Base-by-base conservation (phyloP, 2,797 vertebrate species). In the Anisognathus igniventris region DNA sequence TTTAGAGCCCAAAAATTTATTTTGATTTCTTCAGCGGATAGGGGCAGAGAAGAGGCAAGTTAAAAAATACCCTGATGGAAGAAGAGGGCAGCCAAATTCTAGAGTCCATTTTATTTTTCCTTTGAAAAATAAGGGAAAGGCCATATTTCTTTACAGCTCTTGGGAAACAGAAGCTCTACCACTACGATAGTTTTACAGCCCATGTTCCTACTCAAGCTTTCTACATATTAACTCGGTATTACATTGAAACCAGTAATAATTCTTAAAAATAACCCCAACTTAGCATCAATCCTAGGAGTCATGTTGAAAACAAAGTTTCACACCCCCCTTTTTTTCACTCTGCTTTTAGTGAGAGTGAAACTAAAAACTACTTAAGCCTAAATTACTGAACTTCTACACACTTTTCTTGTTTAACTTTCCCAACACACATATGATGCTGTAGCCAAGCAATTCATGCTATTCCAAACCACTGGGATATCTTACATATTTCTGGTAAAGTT, bases 1-100 rank as follows among this genome's bases (percentile, higher is more conserved):
- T 96, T 93, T 88, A 93, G 82, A 92, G 79, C n/a, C 73, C 79
- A 62, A 89, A 88, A 82, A 89, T 89, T 89, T 82, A 44, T 85
- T 91, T 87, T 92, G 72, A 96, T 95, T 96, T 90, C 44, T 65
- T 93, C 77, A 74, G 48, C 72, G 33, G 57, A 91, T 3, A 82
- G 22, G 65, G 58, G 86, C 85, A 93, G n/a, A 90, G 71, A 79
- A 90, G 67, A 93, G 37, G 27, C 67, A 95, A 76, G 44, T 72
- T 76, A 23, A 94, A 95, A 95, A 93, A 86, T 45, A 47, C 7
- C 33, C 70, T n/a, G 39, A 42, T 18, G 64, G 67, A 96, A 94
- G 27, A 91, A 25, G 20, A 60, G 7, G 81, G 51, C 70, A 80
- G 66, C 31, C 58, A 86, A 66, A 53, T 88, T 83, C 68, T 85